phyloP scores from a whole-genome alignment of 1,140 invertebrate species.

The Drosophila truncata region DNA sequence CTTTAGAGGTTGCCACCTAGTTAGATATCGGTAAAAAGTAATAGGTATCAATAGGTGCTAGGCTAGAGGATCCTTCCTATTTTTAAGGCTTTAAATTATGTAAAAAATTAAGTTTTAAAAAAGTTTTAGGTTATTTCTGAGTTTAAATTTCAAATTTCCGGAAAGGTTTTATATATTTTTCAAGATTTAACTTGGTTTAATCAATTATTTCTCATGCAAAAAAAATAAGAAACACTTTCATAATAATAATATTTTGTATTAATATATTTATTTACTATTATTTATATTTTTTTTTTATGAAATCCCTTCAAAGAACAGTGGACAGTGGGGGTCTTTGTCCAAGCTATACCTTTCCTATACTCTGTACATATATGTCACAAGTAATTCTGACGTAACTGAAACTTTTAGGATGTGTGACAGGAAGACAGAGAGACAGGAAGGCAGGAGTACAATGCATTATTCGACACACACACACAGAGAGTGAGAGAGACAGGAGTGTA shows the following conservation, averaged over 20 bases:
- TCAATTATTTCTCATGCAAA: too few relatives aligned
- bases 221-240: too few relatives aligned
- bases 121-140: too few relatives aligned
- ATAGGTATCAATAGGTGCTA: not conserved
- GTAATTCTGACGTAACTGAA: constrained; percentile 29
- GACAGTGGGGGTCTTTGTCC: not conserved
- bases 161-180: not conserved
- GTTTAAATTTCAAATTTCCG: too few relatives aligned
- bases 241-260: not conserved
- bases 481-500: not conserved
- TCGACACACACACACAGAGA: constrained; percentile 4
- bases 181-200: not conserved
- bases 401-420: constrained; percentile 35
- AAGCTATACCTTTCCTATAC: not conserved
- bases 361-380: constrained; percentile 17
- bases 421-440: constrained; percentile 19
- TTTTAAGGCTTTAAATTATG: too few relatives aligned
- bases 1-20: not conserved
- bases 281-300: not conserved
- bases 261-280: not conserved
- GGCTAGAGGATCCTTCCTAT: not conserved
- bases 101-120: too few relatives aligned
- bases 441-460: constrained; percentile 27
- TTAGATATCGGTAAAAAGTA: not conserved
- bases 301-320: not conserved